Conservation (phyloP, 2,888 invertebrate species). For the Drosophila differens region DNA sequence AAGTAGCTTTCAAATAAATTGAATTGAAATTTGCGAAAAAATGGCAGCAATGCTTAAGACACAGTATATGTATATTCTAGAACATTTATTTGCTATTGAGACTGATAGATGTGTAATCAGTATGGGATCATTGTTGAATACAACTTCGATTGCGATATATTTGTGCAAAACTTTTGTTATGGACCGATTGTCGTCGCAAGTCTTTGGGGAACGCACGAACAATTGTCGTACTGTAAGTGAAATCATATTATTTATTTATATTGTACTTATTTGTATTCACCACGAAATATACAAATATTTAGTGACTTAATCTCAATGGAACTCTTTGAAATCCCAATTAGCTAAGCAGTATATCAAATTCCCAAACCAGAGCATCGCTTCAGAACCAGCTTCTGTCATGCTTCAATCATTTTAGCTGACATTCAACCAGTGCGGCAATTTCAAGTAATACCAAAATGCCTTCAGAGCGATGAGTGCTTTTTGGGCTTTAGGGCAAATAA, state of each 20-base stretch:
- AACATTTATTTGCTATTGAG: not conserved
- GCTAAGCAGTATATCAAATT: constrained; percentile 15
- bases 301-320: not conserved
- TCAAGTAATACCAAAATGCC: constrained; percentile 3
- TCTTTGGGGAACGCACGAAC: not conserved
- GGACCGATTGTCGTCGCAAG: not conserved
- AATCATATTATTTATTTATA: not conserved
- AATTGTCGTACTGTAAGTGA: not conserved
- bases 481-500: constrained; percentile 20
- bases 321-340: constrained; percentile 2
- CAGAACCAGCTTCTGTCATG: constrained; percentile 1
- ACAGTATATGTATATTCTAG: not conserved
- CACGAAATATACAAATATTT: constrained; percentile 10
- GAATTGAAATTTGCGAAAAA: constrained; percentile 41
- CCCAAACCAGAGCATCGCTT: not conserved
- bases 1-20: constrained; percentile 60
- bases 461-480: constrained; percentile 18
- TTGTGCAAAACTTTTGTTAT: not conserved
- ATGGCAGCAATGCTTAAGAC: constrained; percentile 13
- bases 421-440: constrained; percentile 13
- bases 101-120: not conserved
- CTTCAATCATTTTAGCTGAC: constrained; percentile 13
- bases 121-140: not conserved
- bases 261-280: not conserved
- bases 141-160: not conserved